Evolutionary conservation across 92 coral and sea anemone genomes (phyloP).

Genomic region (Epizoanthus illoricatus): DNA sequence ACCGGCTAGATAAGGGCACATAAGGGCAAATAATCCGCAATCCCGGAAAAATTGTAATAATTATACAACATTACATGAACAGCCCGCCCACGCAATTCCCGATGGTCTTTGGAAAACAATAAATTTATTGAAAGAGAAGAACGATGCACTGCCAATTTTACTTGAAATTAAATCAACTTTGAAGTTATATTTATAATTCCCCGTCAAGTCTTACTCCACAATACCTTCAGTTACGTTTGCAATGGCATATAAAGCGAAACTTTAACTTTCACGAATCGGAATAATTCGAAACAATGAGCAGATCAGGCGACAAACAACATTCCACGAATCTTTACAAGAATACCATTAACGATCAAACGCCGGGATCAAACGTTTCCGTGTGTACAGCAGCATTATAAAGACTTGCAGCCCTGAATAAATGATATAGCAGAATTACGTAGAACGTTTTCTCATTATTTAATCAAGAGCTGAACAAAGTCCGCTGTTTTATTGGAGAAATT

Average conservation of each 20-base stretch:
- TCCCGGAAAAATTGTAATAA: no score
- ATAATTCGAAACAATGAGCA: not conserved
- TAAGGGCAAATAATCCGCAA: no score
- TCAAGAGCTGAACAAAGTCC: not conserved
- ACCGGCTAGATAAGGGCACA: no score
- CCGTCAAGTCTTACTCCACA: no score
- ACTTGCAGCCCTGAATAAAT: not conserved
- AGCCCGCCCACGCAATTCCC: not conserved
- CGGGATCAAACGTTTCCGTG: not conserved
- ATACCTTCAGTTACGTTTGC: no score
- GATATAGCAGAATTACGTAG: not conserved
- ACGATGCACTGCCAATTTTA: not conserved
- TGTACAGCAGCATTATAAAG: not conserved
- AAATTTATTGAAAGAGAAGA: not conserved
- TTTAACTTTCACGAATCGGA: not conserved
- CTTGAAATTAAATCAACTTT: not conserved
- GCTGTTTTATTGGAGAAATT: no score
- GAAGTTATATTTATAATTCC: not conserved
- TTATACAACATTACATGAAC: no score
- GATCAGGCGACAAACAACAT: slow-evolving; percentile 2
- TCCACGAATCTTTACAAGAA: not conserved
- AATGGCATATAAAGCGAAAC: no score
- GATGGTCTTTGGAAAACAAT: not conserved
- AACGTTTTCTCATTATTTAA: not conserved
- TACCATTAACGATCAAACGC: not conserved